phyloP scores from a whole-genome alignment of 1,140 invertebrate species.

The Lasioglossum albipes region DNA sequence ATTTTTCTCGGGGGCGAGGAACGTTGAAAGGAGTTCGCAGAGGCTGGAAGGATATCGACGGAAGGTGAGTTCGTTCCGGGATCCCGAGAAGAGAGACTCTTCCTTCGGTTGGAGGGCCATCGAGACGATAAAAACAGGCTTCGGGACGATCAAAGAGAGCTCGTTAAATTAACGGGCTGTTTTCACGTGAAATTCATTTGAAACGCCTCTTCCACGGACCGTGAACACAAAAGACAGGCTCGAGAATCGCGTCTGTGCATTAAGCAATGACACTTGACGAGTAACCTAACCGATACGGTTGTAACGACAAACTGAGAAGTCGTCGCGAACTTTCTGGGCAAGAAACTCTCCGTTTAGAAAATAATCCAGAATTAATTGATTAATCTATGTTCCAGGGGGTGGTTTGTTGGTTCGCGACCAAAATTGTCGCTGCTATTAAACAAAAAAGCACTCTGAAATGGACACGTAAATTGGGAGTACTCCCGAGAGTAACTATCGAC shows the following conservation, averaged over 20 bases:
- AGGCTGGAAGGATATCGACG: slow-evolving; percentile 40
- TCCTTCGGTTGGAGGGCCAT: slow-evolving; percentile 1
- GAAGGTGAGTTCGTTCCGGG: slow-evolving; percentile 13
- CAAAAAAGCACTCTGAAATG: no score
- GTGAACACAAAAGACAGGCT: background rate
- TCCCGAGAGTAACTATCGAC: no score
- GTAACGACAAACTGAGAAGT: no score
- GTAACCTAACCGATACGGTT: background rate
- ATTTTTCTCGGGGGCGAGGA: background rate
- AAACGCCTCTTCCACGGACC: background rate
- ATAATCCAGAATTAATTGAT: no score
- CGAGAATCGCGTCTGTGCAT: background rate
- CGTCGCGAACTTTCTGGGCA: no score
- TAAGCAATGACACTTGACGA: background rate
- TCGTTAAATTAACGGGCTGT: slow-evolving; percentile 51
- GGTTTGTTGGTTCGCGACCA: no score
- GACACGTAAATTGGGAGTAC: no score
- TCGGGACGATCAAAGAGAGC: slow-evolving; percentile 52
- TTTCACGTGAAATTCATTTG: slow-evolving; percentile 52
- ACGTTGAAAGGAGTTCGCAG: slow-evolving; percentile 30
- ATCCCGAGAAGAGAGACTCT: background rate
- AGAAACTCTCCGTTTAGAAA: no score
- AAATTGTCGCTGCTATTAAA: no score
- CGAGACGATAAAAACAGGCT: slow-evolving; percentile 40
- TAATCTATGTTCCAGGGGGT: no score